Percentiles rank a stretch among this genome's conserved stretches.
Conservation (phyloP, 2,113 vertebrate species). For the Agelaius phoeniceus region DNA sequence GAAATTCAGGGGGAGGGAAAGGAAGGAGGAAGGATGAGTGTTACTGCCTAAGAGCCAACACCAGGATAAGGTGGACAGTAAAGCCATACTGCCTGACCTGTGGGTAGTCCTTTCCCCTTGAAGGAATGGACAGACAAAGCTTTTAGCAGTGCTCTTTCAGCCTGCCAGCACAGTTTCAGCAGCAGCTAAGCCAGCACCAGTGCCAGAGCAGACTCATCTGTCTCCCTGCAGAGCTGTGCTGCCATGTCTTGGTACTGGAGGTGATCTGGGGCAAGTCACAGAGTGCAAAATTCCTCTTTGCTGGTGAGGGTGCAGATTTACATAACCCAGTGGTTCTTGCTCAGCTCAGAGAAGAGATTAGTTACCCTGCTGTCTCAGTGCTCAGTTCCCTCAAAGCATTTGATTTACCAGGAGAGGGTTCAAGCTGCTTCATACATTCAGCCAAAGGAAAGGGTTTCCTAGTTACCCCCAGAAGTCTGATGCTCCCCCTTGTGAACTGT, state of each 20-base stretch:
- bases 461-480: background rate
- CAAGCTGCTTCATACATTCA: background rate
- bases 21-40: background rate
- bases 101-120: background rate
- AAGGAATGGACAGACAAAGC: background rate
- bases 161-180: background rate
- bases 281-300: fast-evolving
- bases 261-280: background rate
- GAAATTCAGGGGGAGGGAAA: background rate
- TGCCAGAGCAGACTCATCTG: background rate
- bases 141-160: background rate
- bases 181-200: background rate
- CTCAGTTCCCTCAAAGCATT: background rate
- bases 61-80: background rate
- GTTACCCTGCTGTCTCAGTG: background rate
- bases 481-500: background rate
- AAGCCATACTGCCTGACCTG: background rate
- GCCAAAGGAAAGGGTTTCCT: background rate
- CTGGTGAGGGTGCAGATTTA: background rate
- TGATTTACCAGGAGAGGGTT: background rate
- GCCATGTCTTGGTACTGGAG: background rate
- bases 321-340: background rate
- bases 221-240: background rate
- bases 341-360: background rate
- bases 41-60: background rate